Evolutionary conservation across 1,140 invertebrate species (phyloP).

Genomic region (Drosophila mojavensis): DNA sequence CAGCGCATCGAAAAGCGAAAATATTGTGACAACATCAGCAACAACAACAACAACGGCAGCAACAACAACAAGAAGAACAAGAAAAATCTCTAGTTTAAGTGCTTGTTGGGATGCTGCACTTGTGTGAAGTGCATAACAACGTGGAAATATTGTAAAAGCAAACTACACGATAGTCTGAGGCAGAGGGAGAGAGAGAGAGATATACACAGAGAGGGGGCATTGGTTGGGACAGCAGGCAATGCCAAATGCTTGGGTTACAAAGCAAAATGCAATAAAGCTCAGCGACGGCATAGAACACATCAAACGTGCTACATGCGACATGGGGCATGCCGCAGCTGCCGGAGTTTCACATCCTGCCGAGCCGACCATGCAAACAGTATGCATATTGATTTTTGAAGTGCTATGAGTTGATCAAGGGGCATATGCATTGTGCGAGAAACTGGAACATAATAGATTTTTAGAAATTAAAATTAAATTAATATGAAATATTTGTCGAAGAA

Average conservation of each 20-base stretch:
- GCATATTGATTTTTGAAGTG: slow-evolving; percentile 65
- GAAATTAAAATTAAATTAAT: no score
- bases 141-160: slow-evolving; percentile 76
- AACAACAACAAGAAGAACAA: slow-evolving; percentile 33
- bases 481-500: no score
- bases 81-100: slow-evolving; percentile 57
- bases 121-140: slow-evolving; percentile 79
- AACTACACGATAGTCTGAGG: slow-evolving; percentile 56
- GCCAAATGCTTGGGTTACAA: slow-evolving; percentile 40
- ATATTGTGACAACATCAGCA: slow-evolving; percentile 77
- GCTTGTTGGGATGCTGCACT: slow-evolving; percentile 58
- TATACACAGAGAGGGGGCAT: no score
- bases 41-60: slow-evolving; percentile 34
- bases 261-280: slow-evolving; percentile 56
- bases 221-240: slow-evolving; percentile 6
- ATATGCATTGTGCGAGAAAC: no score
- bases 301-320: slow-evolving; percentile 12
- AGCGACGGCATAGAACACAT: slow-evolving; percentile 34
- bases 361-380: slow-evolving; percentile 50
- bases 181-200: slow-evolving; percentile 5
- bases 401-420: neutral
- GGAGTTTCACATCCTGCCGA: slow-evolving; percentile 37
- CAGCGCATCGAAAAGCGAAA: slow-evolving; percentile 79
- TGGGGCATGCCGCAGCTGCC: slow-evolving; percentile 40
- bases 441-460: no score